A percentile compares a stretch with the other conserved stretches of the same genome.
Conservation (phyloP, 2,113 vertebrate genomes). For the Glaucomys volans region DNA sequence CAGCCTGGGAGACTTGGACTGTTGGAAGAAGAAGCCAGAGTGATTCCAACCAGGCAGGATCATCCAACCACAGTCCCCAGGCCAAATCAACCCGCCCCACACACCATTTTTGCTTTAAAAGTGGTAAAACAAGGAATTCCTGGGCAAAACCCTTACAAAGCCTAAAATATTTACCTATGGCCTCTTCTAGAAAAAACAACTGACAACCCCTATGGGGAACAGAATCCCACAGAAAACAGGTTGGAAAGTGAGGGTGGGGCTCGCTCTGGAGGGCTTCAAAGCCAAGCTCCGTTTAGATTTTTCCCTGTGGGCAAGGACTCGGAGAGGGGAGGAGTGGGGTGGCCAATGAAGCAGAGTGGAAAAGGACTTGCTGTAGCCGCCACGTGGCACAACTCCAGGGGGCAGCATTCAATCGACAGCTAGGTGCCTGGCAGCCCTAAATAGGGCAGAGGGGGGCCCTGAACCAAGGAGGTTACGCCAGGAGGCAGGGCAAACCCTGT, state of each 20-base stretch:
- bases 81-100: neutral
- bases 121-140: neutral
- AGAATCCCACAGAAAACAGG: neutral
- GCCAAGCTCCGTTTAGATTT: neutral
- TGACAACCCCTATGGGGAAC: neutral
- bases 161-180: neutral
- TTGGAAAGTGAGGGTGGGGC: no score
- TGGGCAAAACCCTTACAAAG: neutral
- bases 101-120: neutral
- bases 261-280: accelerated
- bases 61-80: neutral
- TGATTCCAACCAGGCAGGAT: no score
- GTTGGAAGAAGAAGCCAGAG: neutral
- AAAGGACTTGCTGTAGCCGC: accelerated
- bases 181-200: neutral
- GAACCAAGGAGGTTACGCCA: neutral
- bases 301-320: neutral
- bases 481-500: no score
- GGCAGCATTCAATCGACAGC: neutral
- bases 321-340: neutral
- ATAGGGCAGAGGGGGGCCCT: neutral
- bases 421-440: neutral
- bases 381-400: neutral
- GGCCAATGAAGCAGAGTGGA: accelerated
- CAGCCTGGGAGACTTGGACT: neutral